Evolutionary conservation across 2,888 invertebrate species (phyloP), one percentile per base, ranked within the genome.

Genomic region (Macropis europaea): DNA sequence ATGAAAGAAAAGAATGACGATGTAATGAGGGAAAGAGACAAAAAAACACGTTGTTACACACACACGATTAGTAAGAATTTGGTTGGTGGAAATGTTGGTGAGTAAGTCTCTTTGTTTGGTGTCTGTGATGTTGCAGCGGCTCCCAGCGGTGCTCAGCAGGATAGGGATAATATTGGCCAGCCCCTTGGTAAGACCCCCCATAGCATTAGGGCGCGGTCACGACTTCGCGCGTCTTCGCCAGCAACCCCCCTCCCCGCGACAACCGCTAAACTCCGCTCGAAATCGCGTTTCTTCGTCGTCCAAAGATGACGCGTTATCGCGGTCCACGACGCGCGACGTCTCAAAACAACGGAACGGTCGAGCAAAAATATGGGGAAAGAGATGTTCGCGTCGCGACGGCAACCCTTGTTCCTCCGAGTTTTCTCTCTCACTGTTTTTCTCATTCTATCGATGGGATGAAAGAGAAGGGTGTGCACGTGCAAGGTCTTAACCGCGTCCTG

Each of bases 81-180:
- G 84, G 84, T 88, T 88, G 89, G 86, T 88, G 88, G 85, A 88
- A 87, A 83, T 75, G 82, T 86, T 88, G 89, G 89, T 89, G 89
- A 89, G 89, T 89, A 89, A 89, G 89, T 87, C 84, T 89, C 87
- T 89, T 89, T 89, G 89, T 89, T 89, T 90, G 89, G 89, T 89
- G 88, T 90, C 89, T 90, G 88, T 90, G 89, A 89, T 90, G 89
- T 90, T 95, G 92, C 96, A 96, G 96, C 96, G 96, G 93, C 95
- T 96, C 93, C 96, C 96, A 93, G 96, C 96, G 93, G 96, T 96
- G 92, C 95, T 96, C 94, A 96, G 95, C 95, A 95, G 96, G 94
- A 96, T 96, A 95, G 96, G 96, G 95, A 95, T 96, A 92, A 95
- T 96, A 94, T 95, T 96, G 95, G 96, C 96, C 94, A 96, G 95